Evolutionary conservation across 2,888 invertebrate genomes (phyloP).

Genomic region (Caenorhabditis sp.): DNA sequence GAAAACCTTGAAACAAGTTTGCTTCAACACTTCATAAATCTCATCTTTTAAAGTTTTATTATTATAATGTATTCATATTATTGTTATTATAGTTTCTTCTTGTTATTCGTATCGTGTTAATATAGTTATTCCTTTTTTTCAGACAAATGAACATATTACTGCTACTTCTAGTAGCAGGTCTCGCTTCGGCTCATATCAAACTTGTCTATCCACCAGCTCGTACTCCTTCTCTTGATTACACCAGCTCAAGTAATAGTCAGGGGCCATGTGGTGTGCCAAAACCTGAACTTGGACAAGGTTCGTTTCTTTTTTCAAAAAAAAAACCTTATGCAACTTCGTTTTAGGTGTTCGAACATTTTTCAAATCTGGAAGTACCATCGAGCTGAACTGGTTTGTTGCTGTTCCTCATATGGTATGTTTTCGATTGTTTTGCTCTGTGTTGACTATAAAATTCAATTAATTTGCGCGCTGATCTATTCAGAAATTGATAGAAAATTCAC

Average conservation of each 20-base stretch:
- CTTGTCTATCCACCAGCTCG: conserved; percentile 55
- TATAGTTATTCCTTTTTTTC: background rate
- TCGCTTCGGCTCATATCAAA: conserved; percentile 48
- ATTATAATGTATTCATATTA: background rate
- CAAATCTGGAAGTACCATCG: conserved; percentile 81
- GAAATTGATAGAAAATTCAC: no score
- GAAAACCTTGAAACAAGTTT: background rate
- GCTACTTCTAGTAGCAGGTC: conserved; percentile 18
- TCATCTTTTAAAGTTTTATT: background rate
- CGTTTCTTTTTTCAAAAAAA: background rate
- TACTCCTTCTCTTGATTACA: conserved; percentile 84
- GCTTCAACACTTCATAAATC: background rate
- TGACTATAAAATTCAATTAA: no score
- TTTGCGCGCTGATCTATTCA: no score
- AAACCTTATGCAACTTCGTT: background rate
- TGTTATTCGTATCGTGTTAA: background rate
- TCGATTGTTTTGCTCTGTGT: background rate
- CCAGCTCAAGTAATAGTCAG: conserved; percentile 87
- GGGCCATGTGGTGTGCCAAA: conserved; percentile 94
- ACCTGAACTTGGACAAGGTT: conserved; percentile 72
- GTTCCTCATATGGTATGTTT: conserved; percentile 86
- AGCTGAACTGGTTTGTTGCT: conserved; percentile 90
- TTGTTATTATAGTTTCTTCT: no score
- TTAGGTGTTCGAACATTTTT: conserved; percentile 50
- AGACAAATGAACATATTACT: conserved; percentile 7